Conservation (phyloP, 35 echinoderm and acorn worm species). For the Amphiura filiformis region DNA sequence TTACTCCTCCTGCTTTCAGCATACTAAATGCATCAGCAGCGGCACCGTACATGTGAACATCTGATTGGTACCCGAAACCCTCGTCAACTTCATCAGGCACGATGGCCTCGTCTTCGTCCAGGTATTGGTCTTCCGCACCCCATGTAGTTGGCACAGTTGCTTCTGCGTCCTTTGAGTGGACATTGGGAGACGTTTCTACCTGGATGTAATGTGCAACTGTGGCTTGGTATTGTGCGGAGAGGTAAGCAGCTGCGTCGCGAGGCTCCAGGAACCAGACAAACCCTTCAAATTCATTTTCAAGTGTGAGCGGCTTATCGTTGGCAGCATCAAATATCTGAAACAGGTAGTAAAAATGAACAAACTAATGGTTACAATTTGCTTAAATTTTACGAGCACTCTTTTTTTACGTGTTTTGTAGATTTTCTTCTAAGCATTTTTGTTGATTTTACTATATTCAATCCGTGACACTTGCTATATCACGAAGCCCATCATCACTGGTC, state of each 20-base stretch:
- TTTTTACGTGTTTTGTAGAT: neutral
- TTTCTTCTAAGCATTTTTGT: neutral
- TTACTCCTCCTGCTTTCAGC: neutral
- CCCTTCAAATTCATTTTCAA: conserved; percentile 43
- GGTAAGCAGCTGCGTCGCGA: conserved; percentile 63
- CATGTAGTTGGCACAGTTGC: neutral
- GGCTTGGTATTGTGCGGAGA: conserved; percentile 5
- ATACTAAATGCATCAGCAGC: neutral
- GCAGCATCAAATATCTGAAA: conserved; percentile 54
- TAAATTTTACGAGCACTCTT: neutral
- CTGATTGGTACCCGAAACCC: neutral
- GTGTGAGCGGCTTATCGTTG: conserved; percentile 46
- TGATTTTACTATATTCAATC: neutral
- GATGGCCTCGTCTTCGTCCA: neutral
- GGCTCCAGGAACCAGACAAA: conserved; percentile 96
- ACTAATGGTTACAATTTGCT: neutral
- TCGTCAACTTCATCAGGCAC: neutral
- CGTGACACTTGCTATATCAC: no score
- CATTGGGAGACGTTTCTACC: neutral
- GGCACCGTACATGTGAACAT: neutral
- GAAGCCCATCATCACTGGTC: no score
- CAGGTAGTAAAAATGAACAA: neutral
- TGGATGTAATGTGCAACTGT: neutral
- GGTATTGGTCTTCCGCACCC: neutral
- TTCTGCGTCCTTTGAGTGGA: neutral